Evolutionary conservation across 2,888 invertebrate genomes (phyloP), one percentile per base, ranked within the genome.

Genomic region (Xestia c-nigrum): DNA sequence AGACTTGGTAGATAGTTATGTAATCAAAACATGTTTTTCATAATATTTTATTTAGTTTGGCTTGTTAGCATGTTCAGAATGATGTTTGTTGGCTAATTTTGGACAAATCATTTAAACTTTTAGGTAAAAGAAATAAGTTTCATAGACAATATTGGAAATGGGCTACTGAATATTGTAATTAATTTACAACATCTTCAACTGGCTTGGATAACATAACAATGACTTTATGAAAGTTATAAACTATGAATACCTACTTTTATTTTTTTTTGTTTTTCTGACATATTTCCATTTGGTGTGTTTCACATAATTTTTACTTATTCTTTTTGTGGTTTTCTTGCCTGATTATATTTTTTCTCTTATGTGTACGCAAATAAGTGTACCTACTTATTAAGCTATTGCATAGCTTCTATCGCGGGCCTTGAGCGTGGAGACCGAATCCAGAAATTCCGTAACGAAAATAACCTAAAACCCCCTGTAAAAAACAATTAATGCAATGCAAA

Each of bases 21-120:
- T 46, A 50, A 74, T 52, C 46, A 72, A 72, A 65, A 57, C 47
- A 65, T 80, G 64, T 57, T 46, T 47, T 52, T 46, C 24, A 47
- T 5, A 2, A 55, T 5, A 21, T 43, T 47, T 74, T 43, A 10
- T 61, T 59, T n/a, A 16, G 16, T 74, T 55, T n/a, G 16, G 9
- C 38, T 47, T 47, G 47, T 72, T 24, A 52, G 19, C 19, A 7
- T 57, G 5, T 31, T 46, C 3, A n/a, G 12, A 50, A 7, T 7
- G 16, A 57, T 19, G 10, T 71, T 12, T 24, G 3, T 12, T 9
- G 38, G n/a, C 14, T 3, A 38, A 19, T 31, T 73, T 46, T 52
- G 9, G 40, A 50, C 6, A 38, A 38, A 4, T 21, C 24, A 24
- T 24, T 24, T 57, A 57, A 14, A 6, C 19, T 46, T 10, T 24